These are phyloP conservation scores for Cepaea hortensis DNA, from an alignment of 2,888 invertebrate species.

Conservation along the genomic window DNA sequence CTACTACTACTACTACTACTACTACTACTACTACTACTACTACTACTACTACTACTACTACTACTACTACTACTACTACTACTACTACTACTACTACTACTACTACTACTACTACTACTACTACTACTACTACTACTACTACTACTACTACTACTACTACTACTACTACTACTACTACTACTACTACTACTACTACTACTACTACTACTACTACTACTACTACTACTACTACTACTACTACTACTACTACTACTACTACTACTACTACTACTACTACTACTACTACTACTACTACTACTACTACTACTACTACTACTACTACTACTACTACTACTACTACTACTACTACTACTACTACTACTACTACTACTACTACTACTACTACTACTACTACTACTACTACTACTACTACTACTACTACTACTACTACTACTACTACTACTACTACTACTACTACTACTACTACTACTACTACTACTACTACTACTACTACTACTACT, in stretches of 20 bases:
- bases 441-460: constrained; percentile 48
- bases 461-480: constrained; percentile 49
- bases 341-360: constrained; percentile 28
- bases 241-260: constrained; percentile 32
- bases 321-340: constrained; percentile 24
- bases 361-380: constrained; percentile 45
- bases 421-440: constrained; percentile 48
- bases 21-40: not conserved
- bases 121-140: constrained; percentile 48
- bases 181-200: not conserved
- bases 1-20: too few species aligned
- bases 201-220: not conserved
- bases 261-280: constrained; percentile 9
- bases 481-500: constrained; percentile 48
- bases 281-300: constrained; percentile 29
- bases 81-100: constrained; percentile 33
- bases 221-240: not conserved
- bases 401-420: constrained; percentile 48
- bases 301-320: constrained; percentile 40
- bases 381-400: constrained; percentile 45
- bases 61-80: not conserved
- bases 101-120: constrained; percentile 45
- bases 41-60: too few species aligned
- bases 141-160: constrained; percentile 46
- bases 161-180: not conserved